phyloP scores from a whole-genome alignment of 2,888 invertebrate species.

The Eupelmus urozonus region DNA sequence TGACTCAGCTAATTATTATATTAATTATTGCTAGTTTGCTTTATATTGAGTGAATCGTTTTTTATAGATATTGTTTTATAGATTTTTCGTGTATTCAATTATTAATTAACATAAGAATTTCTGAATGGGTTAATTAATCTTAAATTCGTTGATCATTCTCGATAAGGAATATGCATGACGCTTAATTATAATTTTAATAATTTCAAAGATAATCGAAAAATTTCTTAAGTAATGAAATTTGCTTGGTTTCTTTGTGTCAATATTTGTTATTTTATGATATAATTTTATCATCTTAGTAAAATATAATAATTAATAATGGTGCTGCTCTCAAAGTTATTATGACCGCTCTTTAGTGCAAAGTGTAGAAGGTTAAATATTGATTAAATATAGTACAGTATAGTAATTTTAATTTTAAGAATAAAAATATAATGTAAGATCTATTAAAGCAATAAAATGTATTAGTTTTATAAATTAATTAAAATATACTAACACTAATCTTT shows the following conservation, averaged over 20 bases:
- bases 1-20: slow-evolving; percentile 55
- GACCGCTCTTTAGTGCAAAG: too few species aligned
- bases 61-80: slow-evolving; percentile 46
- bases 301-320: slow-evolving; percentile 14
- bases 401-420: too few species aligned
- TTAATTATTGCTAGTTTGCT: slow-evolving; percentile 59
- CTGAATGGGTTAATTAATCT: slow-evolving; percentile 20
- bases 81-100: slow-evolving; percentile 12
- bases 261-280: background rate
- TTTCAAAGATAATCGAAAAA: too few species aligned
- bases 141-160: background rate
- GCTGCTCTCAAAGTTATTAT: background rate
- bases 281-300: slow-evolving; percentile 7
- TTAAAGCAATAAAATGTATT: too few species aligned
- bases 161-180: slow-evolving; percentile 26
- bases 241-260: background rate
- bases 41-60: slow-evolving; percentile 56
- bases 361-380: too few species aligned
- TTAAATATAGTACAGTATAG: too few species aligned
- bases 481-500: too few species aligned
- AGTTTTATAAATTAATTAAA: too few species aligned
- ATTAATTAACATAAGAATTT: too few species aligned
- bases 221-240: too few species aligned
- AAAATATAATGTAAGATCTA: too few species aligned
- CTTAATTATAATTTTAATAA: slow-evolving; percentile 17